These are phyloP conservation scores for Tenrec ecaudatus DNA, from an alignment of 2,113 vertebrate species.

Conservation along the genomic window DNA sequence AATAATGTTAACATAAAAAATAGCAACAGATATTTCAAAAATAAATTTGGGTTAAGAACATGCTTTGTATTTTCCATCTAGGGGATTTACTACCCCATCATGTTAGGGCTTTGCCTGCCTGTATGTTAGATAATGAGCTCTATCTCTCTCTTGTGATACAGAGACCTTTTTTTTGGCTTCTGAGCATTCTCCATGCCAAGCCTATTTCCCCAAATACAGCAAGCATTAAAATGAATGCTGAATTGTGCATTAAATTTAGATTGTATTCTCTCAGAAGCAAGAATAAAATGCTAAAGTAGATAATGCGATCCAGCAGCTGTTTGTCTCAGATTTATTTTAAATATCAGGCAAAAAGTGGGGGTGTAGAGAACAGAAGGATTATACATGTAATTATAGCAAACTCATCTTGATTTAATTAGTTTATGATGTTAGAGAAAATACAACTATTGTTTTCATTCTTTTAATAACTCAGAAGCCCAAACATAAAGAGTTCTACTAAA, in stretches of 20 bases:
- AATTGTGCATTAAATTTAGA: slow-evolving; percentile 63
- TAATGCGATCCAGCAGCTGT: slow-evolving; percentile 65
- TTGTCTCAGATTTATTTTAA: slow-evolving; percentile 75
- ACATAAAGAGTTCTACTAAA: slow-evolving; percentile 71
- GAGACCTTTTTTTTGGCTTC: slow-evolving; percentile 15
- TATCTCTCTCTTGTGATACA: not conserved
- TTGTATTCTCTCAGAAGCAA: slow-evolving; percentile 46
- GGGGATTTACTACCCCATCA: not conserved
- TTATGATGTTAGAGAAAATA: slow-evolving; percentile 72
- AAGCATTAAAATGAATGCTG: slow-evolving; percentile 53
- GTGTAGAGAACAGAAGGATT: slow-evolving; percentile 66
- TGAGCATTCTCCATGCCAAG: not conserved
- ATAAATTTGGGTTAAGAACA: slow-evolving; percentile 40
- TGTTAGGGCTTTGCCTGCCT: not conserved
- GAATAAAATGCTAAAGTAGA: slow-evolving; percentile 63
- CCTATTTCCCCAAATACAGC: slow-evolving; percentile 3
- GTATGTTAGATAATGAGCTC: slow-evolving; percentile 32
- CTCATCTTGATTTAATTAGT: slow-evolving; percentile 74
- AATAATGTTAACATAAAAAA: slow-evolving; percentile 29
- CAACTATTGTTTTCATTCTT: slow-evolving; percentile 77
- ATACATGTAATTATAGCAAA: slow-evolving; percentile 67
- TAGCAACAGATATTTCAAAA: slow-evolving; percentile 38
- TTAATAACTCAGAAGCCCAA: slow-evolving; percentile 73
- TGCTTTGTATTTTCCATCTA: not conserved
- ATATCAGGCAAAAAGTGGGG: slow-evolving; percentile 66